Base-by-base conservation (phyloP, 2,888 invertebrate species). In the Microchrysa polita region DNA sequence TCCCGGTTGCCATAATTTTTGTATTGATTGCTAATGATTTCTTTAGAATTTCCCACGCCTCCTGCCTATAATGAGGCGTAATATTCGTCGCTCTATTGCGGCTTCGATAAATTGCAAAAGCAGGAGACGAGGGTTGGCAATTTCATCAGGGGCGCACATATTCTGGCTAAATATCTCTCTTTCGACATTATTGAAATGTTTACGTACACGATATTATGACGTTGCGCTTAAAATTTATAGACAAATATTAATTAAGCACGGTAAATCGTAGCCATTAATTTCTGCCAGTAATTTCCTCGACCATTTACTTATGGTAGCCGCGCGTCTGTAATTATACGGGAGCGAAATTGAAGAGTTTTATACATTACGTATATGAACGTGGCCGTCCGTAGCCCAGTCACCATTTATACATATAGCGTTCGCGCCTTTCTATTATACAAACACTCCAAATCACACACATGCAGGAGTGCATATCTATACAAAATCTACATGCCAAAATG, bases 151-250 rank as follows among this genome's bases (percentile, higher is more conserved):
- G 22, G 20, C 5, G 14, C 42, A 20, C 44, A 34, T n/a, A n/a
- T n/a, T n/a, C 23, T 48, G 34, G 22, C 65, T 22, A 34, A 44
- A 48, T 48, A 10, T 34, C 48, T 48, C n/a, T n/a, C n/a, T n/a
- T n/a, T n/a, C 48, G 48, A 34, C 27, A 34, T 48, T n/a, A 65
- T 65, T n/a, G 65, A 65, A 65, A 65, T 55, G 57, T 69, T 69
- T 69, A 69, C 69, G 57, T 69, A 69, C 57, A 20, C 57, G 18
- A 57, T 40, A 57, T 69, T 69, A 69, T 69, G 69, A 69, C 69
- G 48, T 67, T 67, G 69, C 40, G 57, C 69, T 57, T 57, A 69
- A 69, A 69, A 69, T 69, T 69, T 69, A 69, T 69, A n/a, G 57
- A 40, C 40, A 40, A 69, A 69, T 69, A 69, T 69, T 69, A 69